Evolutionary conservation across 2,113 vertebrate species (phyloP), one percentile per base, ranked within the genome.

Genomic region (Trematocara macrostoma): DNA sequence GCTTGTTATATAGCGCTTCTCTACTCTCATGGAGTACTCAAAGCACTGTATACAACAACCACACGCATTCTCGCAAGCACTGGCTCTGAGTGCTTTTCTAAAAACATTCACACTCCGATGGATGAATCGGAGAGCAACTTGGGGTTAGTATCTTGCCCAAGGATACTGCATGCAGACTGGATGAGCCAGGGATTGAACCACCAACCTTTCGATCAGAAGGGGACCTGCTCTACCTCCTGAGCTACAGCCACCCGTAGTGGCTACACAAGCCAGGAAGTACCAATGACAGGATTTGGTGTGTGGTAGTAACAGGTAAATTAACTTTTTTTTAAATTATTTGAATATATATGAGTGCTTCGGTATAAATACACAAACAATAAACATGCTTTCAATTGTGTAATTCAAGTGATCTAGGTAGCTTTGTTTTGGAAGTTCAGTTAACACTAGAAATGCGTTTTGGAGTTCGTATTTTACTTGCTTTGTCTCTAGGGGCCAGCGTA

Each of bases 261-360:
- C 23, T 57, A 57, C 23, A 57, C 7, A 57, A 29, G 1, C 55
- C 12, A 57, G 23, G 23, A 29, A 56, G 55, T 57, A 57, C 23
- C 55, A 57, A 29, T 29, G 55, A 29, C 55, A 29, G 23, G 55
- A 57, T 29, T 57, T 57, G 55, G 55, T 57, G 23, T 56, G 23
- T 57, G 23, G 55, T 57, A 57, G 55, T 29, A 57, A 57, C 55
- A 57, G 12, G 55, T 29, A 57, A 57, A 57, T 57, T 15, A 57
- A 57, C 12, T 57, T 57, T 18, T 4, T 29, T 29, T 29, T 0
- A 0, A 8, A 3, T 8, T 57, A 57, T 57, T 57, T 57, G 4
- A 57, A 29, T 56, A 56, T 29, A 29, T 56, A 56, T 56, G 55
- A 56, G 55, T 5, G 15, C 23, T 57, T 57, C 0, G 7, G 2